phyloP scores from a whole-genome alignment of 2,113 vertebrate genomes.

The Malaclemys terrapin region DNA sequence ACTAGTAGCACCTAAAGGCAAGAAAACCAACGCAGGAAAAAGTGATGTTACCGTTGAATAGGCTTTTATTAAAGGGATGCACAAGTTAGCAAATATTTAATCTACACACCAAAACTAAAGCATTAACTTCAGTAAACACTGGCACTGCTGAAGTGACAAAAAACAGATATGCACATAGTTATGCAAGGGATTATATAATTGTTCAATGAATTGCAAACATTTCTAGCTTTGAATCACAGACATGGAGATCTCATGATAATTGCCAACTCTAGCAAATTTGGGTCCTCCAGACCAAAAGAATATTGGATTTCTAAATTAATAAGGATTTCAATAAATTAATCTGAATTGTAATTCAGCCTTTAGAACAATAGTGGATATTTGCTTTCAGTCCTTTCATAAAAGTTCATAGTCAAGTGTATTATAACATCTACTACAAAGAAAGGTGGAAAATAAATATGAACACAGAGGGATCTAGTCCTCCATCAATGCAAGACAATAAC shows the following conservation, averaged over 20 bases:
- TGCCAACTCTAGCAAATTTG: not conserved
- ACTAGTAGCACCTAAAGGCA: not conserved
- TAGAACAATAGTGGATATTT: not conserved
- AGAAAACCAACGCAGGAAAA: not conserved
- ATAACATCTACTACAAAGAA: not conserved
- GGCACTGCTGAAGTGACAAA: not conserved
- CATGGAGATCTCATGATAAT: not conserved
- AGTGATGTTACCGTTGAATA: not conserved
- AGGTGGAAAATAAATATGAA: not conserved
- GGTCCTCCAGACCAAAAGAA: not conserved
- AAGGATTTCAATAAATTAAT: not conserved
- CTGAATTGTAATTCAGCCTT: conserved; percentile 2
- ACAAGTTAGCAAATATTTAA: not conserved
- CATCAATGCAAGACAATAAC: not conserved
- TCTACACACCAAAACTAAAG: not conserved
- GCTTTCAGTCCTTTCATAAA: not conserved
- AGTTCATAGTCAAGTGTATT: not conserved
- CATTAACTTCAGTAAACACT: not conserved
- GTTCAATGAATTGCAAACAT: not conserved
- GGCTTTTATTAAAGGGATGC: not conserved
- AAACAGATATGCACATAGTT: not conserved
- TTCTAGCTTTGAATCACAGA: not conserved
- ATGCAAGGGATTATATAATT: not conserved
- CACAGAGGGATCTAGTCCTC: not conserved
- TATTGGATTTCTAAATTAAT: not conserved